A percentile compares a stretch with the other conserved stretches of the same genome.
Evolutionary conservation across 2,797 vertebrate genomes (phyloP).

Genomic region (Chloroceryle inda): DNA sequence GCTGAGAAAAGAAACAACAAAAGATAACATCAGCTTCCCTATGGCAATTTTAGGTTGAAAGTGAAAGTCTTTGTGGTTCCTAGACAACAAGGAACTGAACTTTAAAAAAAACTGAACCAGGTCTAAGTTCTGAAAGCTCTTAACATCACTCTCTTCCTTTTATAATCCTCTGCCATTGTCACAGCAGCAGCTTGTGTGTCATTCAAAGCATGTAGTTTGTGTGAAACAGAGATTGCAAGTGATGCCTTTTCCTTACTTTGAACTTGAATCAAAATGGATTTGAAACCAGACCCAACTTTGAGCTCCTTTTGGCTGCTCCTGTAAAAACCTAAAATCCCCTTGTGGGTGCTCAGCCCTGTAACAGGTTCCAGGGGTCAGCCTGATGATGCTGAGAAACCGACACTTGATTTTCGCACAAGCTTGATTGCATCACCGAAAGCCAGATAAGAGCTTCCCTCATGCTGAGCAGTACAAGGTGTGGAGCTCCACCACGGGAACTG

Average conservation of each 20-base stretch:
- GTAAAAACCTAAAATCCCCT: neutral
- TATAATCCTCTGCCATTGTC: neutral
- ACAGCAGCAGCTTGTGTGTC: neutral
- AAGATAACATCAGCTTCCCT: neutral
- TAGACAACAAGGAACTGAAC: neutral
- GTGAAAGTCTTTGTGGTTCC: neutral
- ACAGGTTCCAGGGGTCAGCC: neutral
- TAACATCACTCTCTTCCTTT: neutral
- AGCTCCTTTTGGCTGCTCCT: neutral
- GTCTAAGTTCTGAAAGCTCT: neutral
- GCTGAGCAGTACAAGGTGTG: rapidly evolving
- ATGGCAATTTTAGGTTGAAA: neutral
- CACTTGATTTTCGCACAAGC: neutral
- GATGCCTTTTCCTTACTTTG: neutral
- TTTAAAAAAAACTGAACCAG: neutral
- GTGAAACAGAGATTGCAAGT: neutral
- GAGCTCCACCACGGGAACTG: neutral
- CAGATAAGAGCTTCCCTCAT: neutral
- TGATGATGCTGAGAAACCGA: neutral
- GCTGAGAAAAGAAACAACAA: neutral
- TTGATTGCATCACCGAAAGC: neutral
- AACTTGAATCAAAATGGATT: neutral
- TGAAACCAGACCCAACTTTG: neutral
- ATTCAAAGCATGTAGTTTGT: neutral
- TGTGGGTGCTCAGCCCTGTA: neutral